These are phyloP conservation scores for Ciconia nigra DNA, from an alignment of 2,797 vertebrate species.

Conservation along the genomic window DNA sequence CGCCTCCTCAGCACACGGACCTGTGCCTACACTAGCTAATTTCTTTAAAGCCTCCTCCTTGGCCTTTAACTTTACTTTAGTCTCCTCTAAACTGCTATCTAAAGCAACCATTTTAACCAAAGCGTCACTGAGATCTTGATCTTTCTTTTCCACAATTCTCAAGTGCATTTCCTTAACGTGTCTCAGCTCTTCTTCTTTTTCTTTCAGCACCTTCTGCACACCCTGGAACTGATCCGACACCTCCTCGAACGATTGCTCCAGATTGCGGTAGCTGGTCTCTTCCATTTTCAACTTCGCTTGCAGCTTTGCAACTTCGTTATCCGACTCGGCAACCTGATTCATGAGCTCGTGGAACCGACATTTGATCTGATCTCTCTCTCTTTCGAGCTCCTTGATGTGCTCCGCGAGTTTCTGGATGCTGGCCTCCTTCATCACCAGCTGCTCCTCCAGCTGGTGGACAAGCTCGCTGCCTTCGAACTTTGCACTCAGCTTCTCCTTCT, in stretches of 20 bases:
- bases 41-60: constrained; percentile 86
- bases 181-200: constrained; percentile 90
- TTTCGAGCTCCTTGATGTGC: constrained; percentile 83
- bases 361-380: constrained; percentile 84
- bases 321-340: constrained; percentile 85
- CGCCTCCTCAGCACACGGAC: constrained; percentile 56
- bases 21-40: constrained; percentile 67
- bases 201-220: constrained; percentile 82
- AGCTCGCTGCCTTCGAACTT: constrained; percentile 79
- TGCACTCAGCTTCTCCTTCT: constrained; percentile 82
- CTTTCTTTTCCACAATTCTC: constrained; percentile 85
- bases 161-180: constrained; percentile 87
- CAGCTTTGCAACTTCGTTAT: constrained; percentile 86
- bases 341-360: constrained; percentile 90
- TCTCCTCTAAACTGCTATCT: constrained; percentile 89
- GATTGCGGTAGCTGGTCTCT: constrained; percentile 84
- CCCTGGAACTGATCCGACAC: constrained; percentile 86
- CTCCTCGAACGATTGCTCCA: constrained; percentile 84
- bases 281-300: constrained; percentile 80
- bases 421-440: constrained; percentile 81
- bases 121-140: constrained; percentile 88
- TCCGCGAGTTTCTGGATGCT: constrained; percentile 83
- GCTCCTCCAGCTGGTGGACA: constrained; percentile 86
- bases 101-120: constrained; percentile 87
- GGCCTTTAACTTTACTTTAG: constrained; percentile 83